phyloP scores from a whole-genome alignment of 2,888 invertebrate species.

The Sphaeridia pumilis region DNA sequence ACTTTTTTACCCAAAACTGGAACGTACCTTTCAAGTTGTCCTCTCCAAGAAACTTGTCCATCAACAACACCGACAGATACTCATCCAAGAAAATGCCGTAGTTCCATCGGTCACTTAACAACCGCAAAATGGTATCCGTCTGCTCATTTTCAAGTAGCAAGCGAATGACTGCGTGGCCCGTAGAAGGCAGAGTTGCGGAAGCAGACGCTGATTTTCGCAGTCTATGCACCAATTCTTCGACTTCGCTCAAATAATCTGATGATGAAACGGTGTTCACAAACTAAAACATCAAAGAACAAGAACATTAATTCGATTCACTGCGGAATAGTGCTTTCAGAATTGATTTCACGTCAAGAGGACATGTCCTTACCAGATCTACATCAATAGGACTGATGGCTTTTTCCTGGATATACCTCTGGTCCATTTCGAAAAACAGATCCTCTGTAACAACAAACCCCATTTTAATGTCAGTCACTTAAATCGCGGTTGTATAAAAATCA shows the following conservation, averaged over 20 bases:
- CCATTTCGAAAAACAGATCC: slow-evolving; percentile 58
- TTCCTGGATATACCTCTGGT: slow-evolving; percentile 51
- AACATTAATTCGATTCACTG: slow-evolving; percentile 2
- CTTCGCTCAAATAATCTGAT: slow-evolving; percentile 52
- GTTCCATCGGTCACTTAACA: slow-evolving; percentile 67
- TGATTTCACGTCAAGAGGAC: background rate
- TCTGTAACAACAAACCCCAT: slow-evolving; percentile 40
- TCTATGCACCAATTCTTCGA: slow-evolving; percentile 58
- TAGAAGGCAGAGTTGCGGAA: slow-evolving; percentile 60
- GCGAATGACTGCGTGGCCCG: slow-evolving; percentile 64
- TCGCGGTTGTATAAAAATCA: background rate
- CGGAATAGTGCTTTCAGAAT: background rate
- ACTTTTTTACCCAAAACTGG: slow-evolving; percentile 3
- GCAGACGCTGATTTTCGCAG: slow-evolving; percentile 61
- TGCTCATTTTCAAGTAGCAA: slow-evolving; percentile 43
- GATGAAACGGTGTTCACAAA: slow-evolving; percentile 57
- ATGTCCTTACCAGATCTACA: slow-evolving; percentile 57
- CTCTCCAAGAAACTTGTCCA: slow-evolving; percentile 63
- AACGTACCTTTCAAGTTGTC: slow-evolving; percentile 47
- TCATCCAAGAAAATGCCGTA: slow-evolving; percentile 87
- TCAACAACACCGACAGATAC: slow-evolving; percentile 61
- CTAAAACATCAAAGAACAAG: too few species aligned
- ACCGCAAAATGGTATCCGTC: slow-evolving; percentile 53
- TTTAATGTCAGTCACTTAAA: background rate
- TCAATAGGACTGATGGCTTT: slow-evolving; percentile 62